phyloP scores from a whole-genome alignment of 1,140 invertebrate genomes.

The Lethocerus indicus region DNA sequence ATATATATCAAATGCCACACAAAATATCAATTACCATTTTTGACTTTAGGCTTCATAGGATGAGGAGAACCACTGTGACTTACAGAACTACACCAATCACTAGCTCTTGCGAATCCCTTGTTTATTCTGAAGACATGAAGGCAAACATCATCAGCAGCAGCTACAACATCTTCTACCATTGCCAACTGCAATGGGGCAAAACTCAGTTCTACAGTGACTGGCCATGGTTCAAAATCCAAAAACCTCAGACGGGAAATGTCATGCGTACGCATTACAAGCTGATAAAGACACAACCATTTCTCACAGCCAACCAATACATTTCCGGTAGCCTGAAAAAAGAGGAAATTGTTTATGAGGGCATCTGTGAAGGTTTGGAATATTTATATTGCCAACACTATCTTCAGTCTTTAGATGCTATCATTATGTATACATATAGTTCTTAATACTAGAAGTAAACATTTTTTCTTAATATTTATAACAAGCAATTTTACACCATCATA shows the following conservation, averaged over 20 bases:
- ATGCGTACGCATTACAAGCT: constrained; percentile 38
- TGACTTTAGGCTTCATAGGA: background rate
- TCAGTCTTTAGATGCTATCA: no score
- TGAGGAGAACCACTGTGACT: background rate
- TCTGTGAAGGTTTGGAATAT: no score
- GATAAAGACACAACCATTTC: constrained; percentile 33
- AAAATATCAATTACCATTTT: background rate
- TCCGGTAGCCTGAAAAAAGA: constrained; percentile 30
- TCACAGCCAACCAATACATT: constrained; percentile 38
- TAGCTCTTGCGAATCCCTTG: constrained; percentile 16
- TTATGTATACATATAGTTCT: no score
- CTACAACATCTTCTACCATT: constrained; percentile 39
- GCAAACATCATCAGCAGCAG: constrained; percentile 26
- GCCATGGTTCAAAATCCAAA: constrained; percentile 41
- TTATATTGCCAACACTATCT: no score
- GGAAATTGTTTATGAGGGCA: no score
- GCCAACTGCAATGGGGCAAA: constrained; percentile 31
- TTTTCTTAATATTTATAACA: no score
- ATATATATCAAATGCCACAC: background rate
- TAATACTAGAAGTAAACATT: no score
- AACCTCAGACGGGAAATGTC: constrained; percentile 42
- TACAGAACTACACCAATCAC: constrained; percentile 10
- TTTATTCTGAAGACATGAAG: constrained; percentile 27
- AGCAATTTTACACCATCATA: no score
- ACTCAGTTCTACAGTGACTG: constrained; percentile 28